phyloP scores from a whole-genome alignment of 2,888 invertebrate genomes.

The Falcaria lacertinaria region DNA sequence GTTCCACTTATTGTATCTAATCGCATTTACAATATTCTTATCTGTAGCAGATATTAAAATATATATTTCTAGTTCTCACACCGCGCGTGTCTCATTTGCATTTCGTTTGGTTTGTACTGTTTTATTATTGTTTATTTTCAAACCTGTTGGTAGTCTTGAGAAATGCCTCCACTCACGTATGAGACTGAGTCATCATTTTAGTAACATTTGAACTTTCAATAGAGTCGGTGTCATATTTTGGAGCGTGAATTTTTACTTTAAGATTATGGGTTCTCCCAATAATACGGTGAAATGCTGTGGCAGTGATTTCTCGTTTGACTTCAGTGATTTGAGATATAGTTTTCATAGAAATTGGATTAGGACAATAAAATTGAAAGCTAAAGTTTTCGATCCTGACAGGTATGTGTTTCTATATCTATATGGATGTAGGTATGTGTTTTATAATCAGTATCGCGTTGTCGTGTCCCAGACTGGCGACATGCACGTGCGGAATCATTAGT shows the following conservation, averaged over 20 bases:
- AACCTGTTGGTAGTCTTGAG: conserved; percentile 18
- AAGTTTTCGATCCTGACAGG: conserved; percentile 50
- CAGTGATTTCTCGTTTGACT: conserved; percentile 30
- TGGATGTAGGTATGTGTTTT: too few relatives aligned
- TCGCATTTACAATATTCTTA: conserved; percentile 28
- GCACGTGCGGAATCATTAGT: too few relatives aligned
- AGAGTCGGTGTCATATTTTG: conserved; percentile 10
- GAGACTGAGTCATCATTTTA: conserved; percentile 28
- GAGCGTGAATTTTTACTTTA: conserved; percentile 7
- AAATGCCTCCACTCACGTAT: conserved; percentile 11
- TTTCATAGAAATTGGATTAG: conserved; percentile 48
- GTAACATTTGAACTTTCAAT: conserved; percentile 25
- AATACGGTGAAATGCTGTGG: conserved; percentile 46
- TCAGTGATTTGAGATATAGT: conserved; percentile 42
- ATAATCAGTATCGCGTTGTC: too few relatives aligned
- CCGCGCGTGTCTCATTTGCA: conserved; percentile 8
- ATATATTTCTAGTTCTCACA: conserved; percentile 14
- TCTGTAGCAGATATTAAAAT: conserved; percentile 11
- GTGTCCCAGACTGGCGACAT: too few relatives aligned
- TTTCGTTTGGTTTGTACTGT: conserved; percentile 7
- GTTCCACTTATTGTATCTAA: conserved; percentile 60
- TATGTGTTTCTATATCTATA: conserved; percentile 35
- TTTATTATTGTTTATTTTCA: conserved; percentile 9
- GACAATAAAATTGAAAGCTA: conserved; percentile 47
- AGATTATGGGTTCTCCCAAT: conserved; percentile 20